Conservation (phyloP, 1,140 invertebrate genomes). For the Choristoneura fumiferana region DNA sequence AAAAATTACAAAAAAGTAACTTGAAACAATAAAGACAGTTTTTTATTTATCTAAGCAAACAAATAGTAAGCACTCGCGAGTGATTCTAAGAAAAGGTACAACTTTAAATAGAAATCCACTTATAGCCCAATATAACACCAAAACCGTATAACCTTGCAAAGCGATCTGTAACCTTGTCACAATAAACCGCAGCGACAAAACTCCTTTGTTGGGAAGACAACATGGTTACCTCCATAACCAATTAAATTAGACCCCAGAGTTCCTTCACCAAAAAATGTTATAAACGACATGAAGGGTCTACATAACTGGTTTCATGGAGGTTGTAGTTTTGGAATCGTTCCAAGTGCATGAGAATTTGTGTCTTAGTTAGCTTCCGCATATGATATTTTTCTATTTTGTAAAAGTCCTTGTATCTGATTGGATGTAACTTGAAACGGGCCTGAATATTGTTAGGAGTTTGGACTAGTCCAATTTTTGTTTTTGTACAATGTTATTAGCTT, state of each 20-base stretch:
- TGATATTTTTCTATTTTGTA: constrained; percentile 21
- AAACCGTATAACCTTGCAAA: background rate
- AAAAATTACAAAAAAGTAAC: no score
- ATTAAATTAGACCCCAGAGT: constrained; percentile 15
- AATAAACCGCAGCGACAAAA: background rate
- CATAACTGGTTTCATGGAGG: constrained; percentile 6
- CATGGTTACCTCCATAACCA: constrained; percentile 15
- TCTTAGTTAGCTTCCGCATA: background rate
- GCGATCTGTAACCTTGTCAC: constrained; percentile 1
- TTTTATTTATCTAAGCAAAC: no score
- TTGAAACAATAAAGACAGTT: no score
- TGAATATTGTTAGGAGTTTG: background rate
- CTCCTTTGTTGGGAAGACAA: background rate
- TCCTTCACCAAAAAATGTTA: background rate
- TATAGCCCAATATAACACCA: background rate
- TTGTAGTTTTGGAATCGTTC: constrained; percentile 29
- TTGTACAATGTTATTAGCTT: no score
- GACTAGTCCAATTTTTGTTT: background rate
- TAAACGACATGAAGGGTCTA: background rate
- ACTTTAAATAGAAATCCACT: no score
- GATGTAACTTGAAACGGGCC: background rate
- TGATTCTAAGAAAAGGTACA: no score
- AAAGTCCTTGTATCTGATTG: constrained; percentile 26
- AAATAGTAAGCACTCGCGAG: no score
- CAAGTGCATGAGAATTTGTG: constrained; percentile 42